phyloP scores from a whole-genome alignment of 2,113 vertebrate species.

The Gadus chalcogrammus region DNA sequence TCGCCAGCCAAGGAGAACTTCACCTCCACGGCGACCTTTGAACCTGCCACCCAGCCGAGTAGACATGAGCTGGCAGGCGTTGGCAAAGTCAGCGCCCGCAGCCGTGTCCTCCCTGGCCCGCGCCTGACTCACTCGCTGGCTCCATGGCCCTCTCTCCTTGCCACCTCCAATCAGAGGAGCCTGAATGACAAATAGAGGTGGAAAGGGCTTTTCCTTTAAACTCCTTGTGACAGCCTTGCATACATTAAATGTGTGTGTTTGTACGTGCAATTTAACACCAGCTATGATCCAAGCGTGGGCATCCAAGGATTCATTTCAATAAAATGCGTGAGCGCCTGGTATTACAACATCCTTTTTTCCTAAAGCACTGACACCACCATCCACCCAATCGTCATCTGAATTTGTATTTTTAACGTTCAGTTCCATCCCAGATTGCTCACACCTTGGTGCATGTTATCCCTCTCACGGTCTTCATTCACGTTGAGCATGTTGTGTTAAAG shows the following conservation, averaged over 20 bases:
- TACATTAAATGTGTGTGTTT: constrained; percentile 45
- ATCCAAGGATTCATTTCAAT: no score
- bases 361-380: no score
- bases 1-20: constrained; percentile 69
- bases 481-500: constrained; percentile 21
- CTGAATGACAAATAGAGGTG: constrained; percentile 73
- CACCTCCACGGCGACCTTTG: constrained; percentile 71
- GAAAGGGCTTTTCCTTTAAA: constrained; percentile 44
- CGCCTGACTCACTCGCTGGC: constrained; percentile 64
- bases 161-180: constrained; percentile 65
- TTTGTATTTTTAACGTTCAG: no score
- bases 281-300: no score
- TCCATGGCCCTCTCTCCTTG: constrained; percentile 60
- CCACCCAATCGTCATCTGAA: no score
- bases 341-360: no score
- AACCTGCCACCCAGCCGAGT: constrained; percentile 68
- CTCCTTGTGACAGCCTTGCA: constrained; percentile 40
- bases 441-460: no score
- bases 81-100: constrained; percentile 63
- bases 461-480: background rate
- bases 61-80: constrained; percentile 73
- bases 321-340: no score
- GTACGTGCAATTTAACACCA: background rate
- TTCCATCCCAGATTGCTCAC: no score
- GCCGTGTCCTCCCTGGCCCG: constrained; percentile 53